Evolutionary conservation across 2,797 vertebrate species (phyloP).

Genomic region (Nannoperca australis): DNA sequence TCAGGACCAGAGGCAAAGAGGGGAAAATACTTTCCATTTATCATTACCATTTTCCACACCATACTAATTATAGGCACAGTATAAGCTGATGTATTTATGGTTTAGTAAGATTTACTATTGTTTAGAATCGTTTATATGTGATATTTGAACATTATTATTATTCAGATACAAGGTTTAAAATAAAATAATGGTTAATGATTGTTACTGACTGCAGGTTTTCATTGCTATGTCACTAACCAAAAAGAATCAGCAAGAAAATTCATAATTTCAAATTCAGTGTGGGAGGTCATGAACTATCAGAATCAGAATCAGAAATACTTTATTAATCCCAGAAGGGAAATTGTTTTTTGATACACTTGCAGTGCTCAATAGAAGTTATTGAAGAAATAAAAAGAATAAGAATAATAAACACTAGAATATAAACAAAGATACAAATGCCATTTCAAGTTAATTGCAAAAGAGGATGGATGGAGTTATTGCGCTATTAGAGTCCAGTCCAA

Average conservation of each 20-base stretch:
- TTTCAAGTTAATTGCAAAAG: no score
- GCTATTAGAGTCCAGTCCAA: no score
- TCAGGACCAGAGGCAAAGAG: constrained; percentile 47
- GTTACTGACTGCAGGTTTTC: not conserved
- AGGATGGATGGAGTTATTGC: no score
- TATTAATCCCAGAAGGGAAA: no score
- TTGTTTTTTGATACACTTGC: no score
- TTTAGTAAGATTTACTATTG: not conserved
- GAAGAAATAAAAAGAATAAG: no score
- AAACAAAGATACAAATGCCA: no score
- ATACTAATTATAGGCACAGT: not conserved
- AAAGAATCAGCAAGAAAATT: not conserved
- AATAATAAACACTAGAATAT: no score
- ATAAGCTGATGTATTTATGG: not conserved
- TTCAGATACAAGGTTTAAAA: not conserved
- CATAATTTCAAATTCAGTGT: not conserved
- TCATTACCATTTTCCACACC: no score
- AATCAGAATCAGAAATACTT: no score
- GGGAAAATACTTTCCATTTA: not conserved
- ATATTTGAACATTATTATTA: not conserved
- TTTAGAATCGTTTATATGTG: not conserved
- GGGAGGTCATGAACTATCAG: not conserved
- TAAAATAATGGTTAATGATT: not conserved
- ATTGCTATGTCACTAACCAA: not conserved
- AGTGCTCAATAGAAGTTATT: no score